A percentile compares a stretch with the other conserved stretches of the same genome.
Conservation (phyloP, 2,113 vertebrate species). For the Cyphomyrus plagiostoma region DNA sequence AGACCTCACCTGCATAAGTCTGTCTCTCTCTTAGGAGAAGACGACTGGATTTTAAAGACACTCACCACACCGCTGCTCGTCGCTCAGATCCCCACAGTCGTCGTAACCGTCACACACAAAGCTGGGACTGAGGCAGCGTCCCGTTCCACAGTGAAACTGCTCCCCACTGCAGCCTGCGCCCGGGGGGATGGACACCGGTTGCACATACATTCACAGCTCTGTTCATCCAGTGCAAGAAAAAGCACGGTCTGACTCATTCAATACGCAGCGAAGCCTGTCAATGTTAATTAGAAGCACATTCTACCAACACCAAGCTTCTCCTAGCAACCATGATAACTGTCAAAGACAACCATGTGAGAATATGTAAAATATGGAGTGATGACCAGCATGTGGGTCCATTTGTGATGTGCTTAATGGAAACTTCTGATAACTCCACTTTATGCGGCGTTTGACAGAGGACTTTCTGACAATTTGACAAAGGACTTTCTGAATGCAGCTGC, state of each 20-base stretch:
- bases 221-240: neutral
- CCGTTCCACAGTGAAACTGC: slow-evolving; percentile 74
- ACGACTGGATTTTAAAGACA: neutral
- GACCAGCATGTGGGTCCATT: neutral
- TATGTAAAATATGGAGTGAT: neutral
- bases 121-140: slow-evolving; percentile 73
- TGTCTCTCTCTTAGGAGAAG: neutral
- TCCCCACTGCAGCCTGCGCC: slow-evolving; percentile 70
- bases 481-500: neutral
- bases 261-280: neutral
- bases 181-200: neutral
- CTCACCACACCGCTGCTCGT: slow-evolving; percentile 86
- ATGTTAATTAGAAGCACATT: neutral
- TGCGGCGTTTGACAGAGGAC: neutral
- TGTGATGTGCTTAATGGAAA: neutral
- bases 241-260: slow-evolving; percentile 10
- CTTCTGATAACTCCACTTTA: neutral
- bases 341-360: neutral
- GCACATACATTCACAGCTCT: neutral
- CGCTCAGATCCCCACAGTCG: slow-evolving; percentile 92
- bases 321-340: slow-evolving; percentile 18
- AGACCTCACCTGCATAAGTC: neutral
- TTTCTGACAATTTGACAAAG: neutral
- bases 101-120: slow-evolving; percentile 88
- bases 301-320: slow-evolving; percentile 5